Base-by-base conservation (phyloP, 2,113 vertebrate genomes). In the Aleadryas rufinucha region DNA sequence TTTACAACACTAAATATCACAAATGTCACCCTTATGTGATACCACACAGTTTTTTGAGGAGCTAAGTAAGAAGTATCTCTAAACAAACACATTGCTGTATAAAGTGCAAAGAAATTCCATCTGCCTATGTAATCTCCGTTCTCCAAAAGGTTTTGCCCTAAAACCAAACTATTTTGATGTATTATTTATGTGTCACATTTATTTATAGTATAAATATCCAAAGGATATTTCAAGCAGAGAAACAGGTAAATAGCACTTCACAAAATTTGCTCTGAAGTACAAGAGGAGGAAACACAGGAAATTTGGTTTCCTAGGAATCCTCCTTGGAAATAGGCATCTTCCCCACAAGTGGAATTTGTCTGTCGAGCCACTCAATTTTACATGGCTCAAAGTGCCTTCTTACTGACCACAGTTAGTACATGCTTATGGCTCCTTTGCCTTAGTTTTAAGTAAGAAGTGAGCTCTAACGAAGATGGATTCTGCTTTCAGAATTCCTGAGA, bases 41-140 rank as follows among this genome's bases (percentile, higher is more conserved):
- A 95, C 52, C 41, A n/a, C 28, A 47, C 68, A 77, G 42, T 68
- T 68, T 65, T 59, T 65, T 57, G 37, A 89, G 52, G 41, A 84
- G 52, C 37, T 57, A 84, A 70, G 31, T 74, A 76, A 91, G 60
- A 18, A 71, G 27, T 41, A 39, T 41, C 11, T 28, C 60, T 87
- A 85, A 91, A 72, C 35, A 93, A 95, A 97, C n/a, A 44, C 27
- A 33, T 28, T 64, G 37, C 69, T 52, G 70, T 91, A 47, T 71
- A 82, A 97, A 95, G 76, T 33, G 65, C 77, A 95, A 95, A 59
- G 41, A 47, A 65, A 93, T 89, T 26, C 10, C 70, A 88, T 60
- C 24, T 72, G 33, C 61, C 61, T 84, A 13, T 52, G n/a, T 49
- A 69, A 76, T 70, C 31, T 23, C 16, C 37, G 27, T 72, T 68